Conservation (phyloP, 1,140 invertebrate genomes). For the Sweltsa coloradensis region DNA sequence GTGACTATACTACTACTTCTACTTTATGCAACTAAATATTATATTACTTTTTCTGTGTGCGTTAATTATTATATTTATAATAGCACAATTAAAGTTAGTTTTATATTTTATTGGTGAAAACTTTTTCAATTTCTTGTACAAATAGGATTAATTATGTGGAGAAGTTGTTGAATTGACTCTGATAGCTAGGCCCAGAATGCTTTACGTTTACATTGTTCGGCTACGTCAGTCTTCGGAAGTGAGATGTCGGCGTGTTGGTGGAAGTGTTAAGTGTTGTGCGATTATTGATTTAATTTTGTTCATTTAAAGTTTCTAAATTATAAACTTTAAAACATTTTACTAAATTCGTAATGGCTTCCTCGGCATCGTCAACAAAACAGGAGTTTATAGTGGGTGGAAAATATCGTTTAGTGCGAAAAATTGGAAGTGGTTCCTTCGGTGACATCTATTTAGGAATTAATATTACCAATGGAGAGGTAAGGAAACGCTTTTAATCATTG, state of each 20-base stretch:
- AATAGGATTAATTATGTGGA: too few relatives aligned
- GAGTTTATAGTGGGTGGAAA: conserved; percentile 80
- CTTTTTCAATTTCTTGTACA: too few relatives aligned
- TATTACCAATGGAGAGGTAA: conserved; percentile 88
- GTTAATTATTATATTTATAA: too few relatives aligned
- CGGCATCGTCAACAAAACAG: conserved; percentile 31
- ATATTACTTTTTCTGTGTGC: too few relatives aligned
- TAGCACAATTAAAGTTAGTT: too few relatives aligned
- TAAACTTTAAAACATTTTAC: conserved; percentile 1
- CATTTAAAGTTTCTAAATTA: conserved; percentile 12
- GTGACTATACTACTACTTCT: too few relatives aligned
- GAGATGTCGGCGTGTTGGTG: conserved; percentile 33
- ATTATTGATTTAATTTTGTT: conserved; percentile 17
- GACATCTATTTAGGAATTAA: conserved; percentile 98
- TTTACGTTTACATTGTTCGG: conserved; percentile 5
- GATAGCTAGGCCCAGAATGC: conserved; percentile 5
- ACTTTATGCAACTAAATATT: too few relatives aligned
- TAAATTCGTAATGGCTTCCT: conserved; percentile 19
- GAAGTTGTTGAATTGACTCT: too few relatives aligned
- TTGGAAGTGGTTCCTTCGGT: conserved; percentile 97
- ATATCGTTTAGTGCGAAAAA: conserved; percentile 92
- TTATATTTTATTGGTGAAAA: too few relatives aligned
- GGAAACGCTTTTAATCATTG: conserved; percentile 28
- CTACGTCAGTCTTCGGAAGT: conserved; percentile 15
- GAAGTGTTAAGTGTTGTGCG: conserved; percentile 21